Base-by-base conservation (phyloP, 2,797 vertebrate species). In the Myotis pilosus region DNA sequence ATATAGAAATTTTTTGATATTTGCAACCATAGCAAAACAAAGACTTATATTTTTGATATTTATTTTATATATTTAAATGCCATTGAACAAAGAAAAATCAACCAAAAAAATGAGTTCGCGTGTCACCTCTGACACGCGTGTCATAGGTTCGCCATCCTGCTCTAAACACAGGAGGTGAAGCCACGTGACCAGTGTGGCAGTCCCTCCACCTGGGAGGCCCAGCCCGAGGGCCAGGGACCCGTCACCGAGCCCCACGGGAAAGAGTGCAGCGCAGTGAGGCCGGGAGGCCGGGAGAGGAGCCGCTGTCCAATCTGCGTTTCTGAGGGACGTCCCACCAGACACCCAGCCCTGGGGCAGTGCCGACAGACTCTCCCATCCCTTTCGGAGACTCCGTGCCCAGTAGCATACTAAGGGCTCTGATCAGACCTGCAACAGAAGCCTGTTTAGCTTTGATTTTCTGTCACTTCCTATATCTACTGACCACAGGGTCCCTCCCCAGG, bases 171-270 rank as follows among this genome's bases (percentile, higher is more conserved):
- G 16, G 49, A 6, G 0, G 0, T 0, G 9, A 23, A 55, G 55
- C 12, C 19, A 9, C 2, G 20, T 19, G 41, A 57, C 1, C 1
- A 41, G 15, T 0, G 20, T 0, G 6, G 81, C 3, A 0, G 44
- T 1, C 28, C 28, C 9, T 25, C 44, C 22, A 1, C 20, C 28
- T 5, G 11, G 22, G 49, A 80, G 51, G 30, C 17, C 17, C 19
- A 8, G 75, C 75, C 23, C 0, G 4, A 2, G 75, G 28, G 36
- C 83, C 22, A 20, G 76, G 44, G 23, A 20, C 47, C 47, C 6
- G 6, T 8, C 10, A 15, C 57, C 10, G 11, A 82, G 66, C 41
- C 20, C 13, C 23, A 5, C 0, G 30, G 44, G 33, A n/a, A 4
- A 36, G 36, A 0, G 1, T 0, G 62, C 2, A 3, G 64, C 0